A percentile compares a stretch with the other conserved stretches of the same genome.
phyloP scores from a whole-genome alignment of 2,888 invertebrate genomes.

The Heliconius hortense region DNA sequence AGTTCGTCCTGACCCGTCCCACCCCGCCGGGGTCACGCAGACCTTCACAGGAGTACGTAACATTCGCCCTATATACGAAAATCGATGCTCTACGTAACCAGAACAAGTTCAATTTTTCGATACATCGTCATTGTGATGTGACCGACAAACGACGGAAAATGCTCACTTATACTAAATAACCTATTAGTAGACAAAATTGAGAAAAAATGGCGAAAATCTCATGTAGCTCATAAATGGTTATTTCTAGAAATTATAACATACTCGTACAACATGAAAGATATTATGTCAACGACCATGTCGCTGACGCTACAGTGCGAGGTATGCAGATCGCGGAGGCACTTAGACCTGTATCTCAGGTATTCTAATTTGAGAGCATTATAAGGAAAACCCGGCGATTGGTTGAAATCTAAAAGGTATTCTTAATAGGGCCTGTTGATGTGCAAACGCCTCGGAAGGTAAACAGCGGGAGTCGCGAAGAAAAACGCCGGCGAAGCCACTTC shows the following conservation, averaged over 20 bases:
- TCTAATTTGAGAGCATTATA: conserved; percentile 33
- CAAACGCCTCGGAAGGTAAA: not conserved
- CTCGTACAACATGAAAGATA: not conserved
- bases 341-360: conserved; percentile 34
- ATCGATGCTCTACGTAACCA: conserved; percentile 65
- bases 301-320: conserved; percentile 11
- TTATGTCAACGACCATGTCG: conserved; percentile 14
- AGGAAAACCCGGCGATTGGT: conserved; percentile 28
- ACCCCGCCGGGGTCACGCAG: conserved; percentile 59
- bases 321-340: conserved; percentile 23
- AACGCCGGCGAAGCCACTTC: conserved; percentile 5
- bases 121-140: conserved; percentile 20
- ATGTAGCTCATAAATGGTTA: not conserved
- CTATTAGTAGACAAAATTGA: not conserved
- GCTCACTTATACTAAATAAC: not conserved
- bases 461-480: conserved; percentile 5
- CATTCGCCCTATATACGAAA: conserved; percentile 70
- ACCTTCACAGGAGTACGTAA: conserved; percentile 63
- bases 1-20: conserved; percentile 36
- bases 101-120: conserved; percentile 64
- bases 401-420: conserved; percentile 29
- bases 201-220: not conserved
- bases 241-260: not conserved
- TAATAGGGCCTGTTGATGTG: conserved; percentile 25
- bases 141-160: not conserved